phyloP scores from a whole-genome alignment of 1,140 invertebrate genomes.

The Drosophila kurseongensis region DNA sequence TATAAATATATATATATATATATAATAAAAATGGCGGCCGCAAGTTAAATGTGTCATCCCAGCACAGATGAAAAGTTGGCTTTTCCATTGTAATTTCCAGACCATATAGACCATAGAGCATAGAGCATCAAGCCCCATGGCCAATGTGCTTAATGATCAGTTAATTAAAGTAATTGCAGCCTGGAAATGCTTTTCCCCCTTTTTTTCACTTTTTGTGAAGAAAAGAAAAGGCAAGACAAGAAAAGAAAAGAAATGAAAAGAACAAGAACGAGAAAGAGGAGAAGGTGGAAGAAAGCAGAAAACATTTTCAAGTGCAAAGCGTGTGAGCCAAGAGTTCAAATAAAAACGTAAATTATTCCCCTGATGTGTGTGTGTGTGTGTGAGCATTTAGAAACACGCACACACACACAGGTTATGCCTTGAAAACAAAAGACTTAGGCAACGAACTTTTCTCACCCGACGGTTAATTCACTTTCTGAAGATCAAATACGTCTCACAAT shows the following conservation, averaged over 20 bases:
- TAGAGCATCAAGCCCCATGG: slow-evolving; percentile 8
- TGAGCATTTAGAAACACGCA: slow-evolving; percentile 32
- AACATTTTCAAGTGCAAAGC: slow-evolving; percentile 75
- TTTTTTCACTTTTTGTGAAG: slow-evolving; percentile 24
- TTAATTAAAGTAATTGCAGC: slow-evolving; percentile 81
- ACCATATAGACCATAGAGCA: slow-evolving; percentile 7
- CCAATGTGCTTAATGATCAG: slow-evolving; percentile 76
- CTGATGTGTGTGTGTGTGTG: slow-evolving; percentile 2
- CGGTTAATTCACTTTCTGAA: slow-evolving; percentile 29
- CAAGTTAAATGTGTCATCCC: slow-evolving; percentile 47
- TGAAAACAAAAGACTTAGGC: slow-evolving; percentile 78
- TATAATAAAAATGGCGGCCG: slow-evolving; percentile 34
- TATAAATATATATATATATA: slow-evolving; percentile 2
- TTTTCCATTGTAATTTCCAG: slow-evolving; percentile 79
- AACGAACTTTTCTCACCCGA: slow-evolving; percentile 65
- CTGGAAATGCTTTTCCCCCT: slow-evolving; percentile 34
- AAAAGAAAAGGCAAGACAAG: slow-evolving; percentile 6
- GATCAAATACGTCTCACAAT: slow-evolving; percentile 3
- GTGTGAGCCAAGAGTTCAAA: slow-evolving; percentile 73
- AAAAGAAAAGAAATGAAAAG: slow-evolving; percentile 46
- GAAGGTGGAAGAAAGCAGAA: slow-evolving; percentile 37
- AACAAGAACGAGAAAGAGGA: slow-evolving; percentile 6
- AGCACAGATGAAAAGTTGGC: slow-evolving; percentile 17
- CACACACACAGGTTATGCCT: slow-evolving; percentile 3
- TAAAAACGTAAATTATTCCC: slow-evolving; percentile 59